Conservation (phyloP, 1,140 invertebrate species). For the Luehdorfia chinensis region DNA sequence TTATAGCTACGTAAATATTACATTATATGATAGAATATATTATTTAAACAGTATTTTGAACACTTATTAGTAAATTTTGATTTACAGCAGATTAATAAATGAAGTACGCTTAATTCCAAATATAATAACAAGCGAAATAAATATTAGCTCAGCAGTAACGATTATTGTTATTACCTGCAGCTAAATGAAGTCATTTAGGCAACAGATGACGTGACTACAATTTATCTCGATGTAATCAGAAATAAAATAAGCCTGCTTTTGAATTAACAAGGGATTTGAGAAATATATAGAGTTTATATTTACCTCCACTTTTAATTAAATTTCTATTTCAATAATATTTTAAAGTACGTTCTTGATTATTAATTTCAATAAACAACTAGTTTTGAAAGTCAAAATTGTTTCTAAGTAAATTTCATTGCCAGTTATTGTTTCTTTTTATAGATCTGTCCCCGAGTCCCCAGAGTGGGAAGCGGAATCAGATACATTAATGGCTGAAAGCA, state of each 20-base stretch:
- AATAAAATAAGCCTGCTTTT: conserved; percentile 2
- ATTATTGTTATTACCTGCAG: conserved; percentile 12
- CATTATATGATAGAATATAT: too few relatives aligned
- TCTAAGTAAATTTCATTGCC: too few relatives aligned
- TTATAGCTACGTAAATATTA: too few relatives aligned
- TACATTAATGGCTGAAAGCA: conserved; percentile 16
- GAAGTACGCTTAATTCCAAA: too few relatives aligned
- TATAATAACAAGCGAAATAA: not conserved
- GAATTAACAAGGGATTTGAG: not conserved
- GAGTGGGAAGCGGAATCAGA: conserved; percentile 32
- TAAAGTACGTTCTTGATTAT: too few relatives aligned
- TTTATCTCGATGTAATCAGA: conserved; percentile 10
- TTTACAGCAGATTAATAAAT: too few relatives aligned
- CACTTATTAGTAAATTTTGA: too few relatives aligned
- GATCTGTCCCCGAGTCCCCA: conserved; percentile 45
- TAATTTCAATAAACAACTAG: too few relatives aligned
- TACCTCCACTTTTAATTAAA: not conserved
- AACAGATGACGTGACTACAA: conserved; percentile 8
- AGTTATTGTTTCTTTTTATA: too few relatives aligned
- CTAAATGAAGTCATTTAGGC: conserved; percentile 9
- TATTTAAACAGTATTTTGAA: too few relatives aligned
- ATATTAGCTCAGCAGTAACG: conserved; percentile 1
- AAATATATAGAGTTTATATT: not conserved
- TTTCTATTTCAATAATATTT: too few relatives aligned
- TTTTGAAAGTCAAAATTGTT: too few relatives aligned